Evolutionary conservation across 1,140 invertebrate genomes (phyloP), one percentile per base, ranked within the genome.

Genomic region (Drosophila insularis): DNA sequence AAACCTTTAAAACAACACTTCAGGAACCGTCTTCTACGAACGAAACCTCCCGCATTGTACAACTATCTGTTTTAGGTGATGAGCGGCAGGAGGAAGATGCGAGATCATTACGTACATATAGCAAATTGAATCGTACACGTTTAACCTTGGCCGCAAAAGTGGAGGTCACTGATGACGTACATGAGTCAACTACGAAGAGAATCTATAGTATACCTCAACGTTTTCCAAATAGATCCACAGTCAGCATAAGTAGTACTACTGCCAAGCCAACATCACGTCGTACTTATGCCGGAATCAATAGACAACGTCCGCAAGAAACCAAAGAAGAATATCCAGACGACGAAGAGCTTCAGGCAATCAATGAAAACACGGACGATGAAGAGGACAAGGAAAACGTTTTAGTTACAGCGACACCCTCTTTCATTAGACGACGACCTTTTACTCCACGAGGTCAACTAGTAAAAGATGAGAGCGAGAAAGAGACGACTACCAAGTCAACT

Each of bases 1-100:
- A 90, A 54, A 68, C 80, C 0, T 90, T 90, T 21, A 90, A 74
- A 23, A 74, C 76, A 3, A 70, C 59, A 21, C 54, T 32, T 0
- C 40, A 63, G 1, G n/a, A 53, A 17, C 60, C 43, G 8, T 55
- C 39, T 13, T 59, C 23, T 0, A 53, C n/a, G 3, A 78, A 76
- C 50, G 68, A 62, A 13, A 85, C 81, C 5, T 61, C 66, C 1
- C 74, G 70, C 6, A 81, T 80, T 7, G 68, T 89, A 1, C 66
- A 78, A 13, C 27, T 77, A 21, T 69, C 85, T 1, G 59, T 85
- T 23, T 50, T 85, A 21, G 37, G 19, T 0, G 59, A 61, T 55
- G 8, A 71, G 7, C 37, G 68, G 1, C 23, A 13, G 14, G 46
- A 50, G 0, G 69, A 76, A 2, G 72, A 87, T 7, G 66, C 65